A percentile compares a stretch with the other conserved stretches of the same genome.
phyloP scores from a whole-genome alignment of 2,113 vertebrate genomes.

The Leptodactylus fuscus region DNA sequence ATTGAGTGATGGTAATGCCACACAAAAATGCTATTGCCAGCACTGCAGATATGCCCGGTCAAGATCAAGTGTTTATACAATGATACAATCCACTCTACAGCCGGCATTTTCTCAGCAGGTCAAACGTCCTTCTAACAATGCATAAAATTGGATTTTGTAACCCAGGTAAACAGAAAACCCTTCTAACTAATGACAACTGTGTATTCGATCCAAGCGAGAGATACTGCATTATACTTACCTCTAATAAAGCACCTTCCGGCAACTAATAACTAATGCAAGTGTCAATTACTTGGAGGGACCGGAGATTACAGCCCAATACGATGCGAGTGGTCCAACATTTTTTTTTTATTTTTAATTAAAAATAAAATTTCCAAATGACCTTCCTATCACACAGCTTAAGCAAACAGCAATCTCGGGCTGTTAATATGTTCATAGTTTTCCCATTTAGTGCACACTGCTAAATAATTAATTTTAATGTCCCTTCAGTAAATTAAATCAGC shows the following conservation, averaged over 20 bases:
- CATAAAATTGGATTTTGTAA: conserved; percentile 18
- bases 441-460: conserved; percentile 52
- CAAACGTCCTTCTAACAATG: conserved; percentile 22
- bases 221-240: neutral
- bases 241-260: neutral
- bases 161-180: conserved; percentile 28
- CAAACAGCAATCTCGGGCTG: conserved; percentile 50
- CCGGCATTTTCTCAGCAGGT: conserved; percentile 25
- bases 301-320: conserved; percentile 16
- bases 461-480: conserved; percentile 61
- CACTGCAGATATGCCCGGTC: conserved; percentile 34
- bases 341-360: neutral
- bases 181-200: neutral
- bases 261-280: neutral
- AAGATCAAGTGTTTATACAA: conserved; percentile 46
- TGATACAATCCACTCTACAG: neutral
- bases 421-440: conserved; percentile 56
- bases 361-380: conserved; percentile 25
- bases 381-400: conserved; percentile 41
- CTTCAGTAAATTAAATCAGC: conserved; percentile 60
- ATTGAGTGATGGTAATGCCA: conserved; percentile 46
- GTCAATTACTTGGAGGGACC: neutral
- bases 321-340: neutral
- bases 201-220: neutral
- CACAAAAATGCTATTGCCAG: conserved; percentile 42